Percentiles rank a stretch among this genome's conserved stretches.
Conservation (phyloP, 2,888 invertebrate species). For the Zonitis immaculata region DNA sequence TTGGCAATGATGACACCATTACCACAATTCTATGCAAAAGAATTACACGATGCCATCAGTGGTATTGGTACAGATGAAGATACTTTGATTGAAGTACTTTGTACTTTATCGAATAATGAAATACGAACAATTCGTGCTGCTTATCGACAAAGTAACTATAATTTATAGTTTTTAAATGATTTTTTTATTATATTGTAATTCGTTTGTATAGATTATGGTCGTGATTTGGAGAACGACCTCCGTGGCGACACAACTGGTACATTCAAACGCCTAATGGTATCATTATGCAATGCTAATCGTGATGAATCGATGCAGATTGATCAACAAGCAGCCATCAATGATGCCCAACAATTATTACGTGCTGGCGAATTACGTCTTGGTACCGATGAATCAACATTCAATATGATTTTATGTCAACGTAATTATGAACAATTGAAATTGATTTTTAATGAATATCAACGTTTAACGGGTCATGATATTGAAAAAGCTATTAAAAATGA, state of each 20-base stretch:
- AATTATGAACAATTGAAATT: slow-evolving; percentile 59
- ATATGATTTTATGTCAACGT: slow-evolving; percentile 74
- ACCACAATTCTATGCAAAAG: slow-evolving; percentile 75
- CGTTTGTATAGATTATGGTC: no score
- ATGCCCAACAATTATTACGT: slow-evolving; percentile 24
- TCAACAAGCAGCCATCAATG: slow-evolving; percentile 18
- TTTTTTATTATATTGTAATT: no score
- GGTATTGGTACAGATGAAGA: slow-evolving; percentile 79
- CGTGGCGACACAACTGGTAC: slow-evolving; percentile 26
- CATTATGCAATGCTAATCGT: slow-evolving; percentile 13
- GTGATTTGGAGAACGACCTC: slow-evolving; percentile 28
- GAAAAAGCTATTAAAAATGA: slow-evolving; percentile 72
- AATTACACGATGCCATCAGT: slow-evolving; percentile 74
- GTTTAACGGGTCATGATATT: slow-evolving; percentile 68
- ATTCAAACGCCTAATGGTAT: slow-evolving; percentile 26
- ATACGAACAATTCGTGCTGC: slow-evolving; percentile 62
- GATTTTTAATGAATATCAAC: slow-evolving; percentile 61
- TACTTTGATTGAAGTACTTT: slow-evolving; percentile 77
- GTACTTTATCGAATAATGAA: slow-evolving; percentile 76
- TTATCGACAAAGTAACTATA: slow-evolving; percentile 13
- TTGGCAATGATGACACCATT: slow-evolving; percentile 78
- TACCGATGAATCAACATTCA: slow-evolving; percentile 82
- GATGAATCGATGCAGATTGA: slow-evolving; percentile 22
- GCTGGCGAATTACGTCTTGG: slow-evolving; percentile 56
- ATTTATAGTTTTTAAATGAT: no score